A percentile compares a stretch with the other conserved stretches of the same genome.
phyloP scores from a whole-genome alignment of 2,888 invertebrate genomes.

The Ectropis crepuscularia region DNA sequence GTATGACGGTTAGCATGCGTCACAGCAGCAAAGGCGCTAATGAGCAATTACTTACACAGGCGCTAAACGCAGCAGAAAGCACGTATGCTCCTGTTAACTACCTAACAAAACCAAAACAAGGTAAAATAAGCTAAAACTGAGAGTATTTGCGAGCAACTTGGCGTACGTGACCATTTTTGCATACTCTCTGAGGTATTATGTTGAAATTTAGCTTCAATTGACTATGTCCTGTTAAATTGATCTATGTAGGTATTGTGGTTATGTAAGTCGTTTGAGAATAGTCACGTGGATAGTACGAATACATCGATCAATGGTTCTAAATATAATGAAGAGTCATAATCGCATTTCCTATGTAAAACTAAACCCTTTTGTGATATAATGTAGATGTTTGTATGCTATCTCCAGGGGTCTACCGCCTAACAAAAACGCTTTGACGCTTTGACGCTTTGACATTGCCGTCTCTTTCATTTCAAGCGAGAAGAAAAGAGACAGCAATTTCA shows the following conservation, averaged over 20 bases:
- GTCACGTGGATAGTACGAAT: constrained; percentile 33
- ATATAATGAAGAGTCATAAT: no score
- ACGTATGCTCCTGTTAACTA: constrained; percentile 33
- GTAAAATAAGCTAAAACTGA: constrained; percentile 31
- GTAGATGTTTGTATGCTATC: no score
- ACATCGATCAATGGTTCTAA: no score
- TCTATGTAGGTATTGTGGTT: no score
- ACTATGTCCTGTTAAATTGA: constrained; percentile 8
- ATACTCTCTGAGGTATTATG: constrained; percentile 18
- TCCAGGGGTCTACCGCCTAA: no score
- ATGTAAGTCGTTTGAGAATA: constrained; percentile 9
- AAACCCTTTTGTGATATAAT: no score
- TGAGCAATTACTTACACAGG: constrained; percentile 19
- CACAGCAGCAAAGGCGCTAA: constrained; percentile 24
- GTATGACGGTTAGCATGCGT: constrained; percentile 37
- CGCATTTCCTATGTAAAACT: no score
- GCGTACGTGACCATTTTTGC: constrained; percentile 37
- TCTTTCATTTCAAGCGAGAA: no score
- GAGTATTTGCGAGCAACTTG: constrained; percentile 16
- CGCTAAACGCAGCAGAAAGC: constrained; percentile 25
- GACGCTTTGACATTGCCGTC: no score
- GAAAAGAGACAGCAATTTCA: no score
- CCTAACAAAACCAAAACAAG: constrained; percentile 28
- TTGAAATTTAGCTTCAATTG: constrained; percentile 25
- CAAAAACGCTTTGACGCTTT: no score